Evolutionary conservation across 2,888 invertebrate genomes (phyloP).

Genomic region (Sarcophaga caerulescens): DNA sequence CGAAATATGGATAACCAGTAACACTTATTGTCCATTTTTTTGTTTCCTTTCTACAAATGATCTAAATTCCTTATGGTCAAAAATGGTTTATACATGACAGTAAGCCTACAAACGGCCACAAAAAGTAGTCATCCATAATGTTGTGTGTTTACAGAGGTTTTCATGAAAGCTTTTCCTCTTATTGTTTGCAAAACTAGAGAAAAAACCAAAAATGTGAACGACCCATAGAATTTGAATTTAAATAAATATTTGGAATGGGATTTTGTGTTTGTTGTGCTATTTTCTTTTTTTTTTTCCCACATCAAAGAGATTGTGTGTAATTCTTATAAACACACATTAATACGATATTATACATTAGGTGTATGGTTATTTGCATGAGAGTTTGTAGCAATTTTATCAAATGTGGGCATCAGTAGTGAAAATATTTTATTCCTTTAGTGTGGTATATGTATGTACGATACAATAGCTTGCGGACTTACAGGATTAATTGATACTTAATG

Average conservation of each 20-base stretch:
- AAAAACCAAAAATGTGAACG: neutral
- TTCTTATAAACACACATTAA: too few species aligned
- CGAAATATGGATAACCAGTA: too few species aligned
- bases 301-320: too few species aligned
- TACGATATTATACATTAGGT: too few species aligned
- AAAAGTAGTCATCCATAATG: slow-evolving; percentile 28
- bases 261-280: neutral
- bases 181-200: neutral
- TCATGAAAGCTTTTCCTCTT: neutral
- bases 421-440: too few species aligned
- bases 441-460: too few species aligned
- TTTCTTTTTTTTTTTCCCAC: too few species aligned
- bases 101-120: neutral
- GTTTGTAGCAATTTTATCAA: too few species aligned
- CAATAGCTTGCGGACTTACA: neutral
- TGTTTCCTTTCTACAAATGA: neutral
- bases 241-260: slow-evolving; percentile 21
- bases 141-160: neutral
- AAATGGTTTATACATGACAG: slow-evolving; percentile 16
- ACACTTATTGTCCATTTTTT: too few species aligned
- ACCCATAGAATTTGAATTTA: slow-evolving; percentile 10
- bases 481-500: slow-evolving; percentile 43
- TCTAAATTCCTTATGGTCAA: slow-evolving; percentile 6
- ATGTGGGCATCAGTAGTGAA: too few species aligned
- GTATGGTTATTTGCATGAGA: too few species aligned